Evolutionary conservation across 2,888 invertebrate genomes (phyloP).

Genomic region (Zelleria hepariella): DNA sequence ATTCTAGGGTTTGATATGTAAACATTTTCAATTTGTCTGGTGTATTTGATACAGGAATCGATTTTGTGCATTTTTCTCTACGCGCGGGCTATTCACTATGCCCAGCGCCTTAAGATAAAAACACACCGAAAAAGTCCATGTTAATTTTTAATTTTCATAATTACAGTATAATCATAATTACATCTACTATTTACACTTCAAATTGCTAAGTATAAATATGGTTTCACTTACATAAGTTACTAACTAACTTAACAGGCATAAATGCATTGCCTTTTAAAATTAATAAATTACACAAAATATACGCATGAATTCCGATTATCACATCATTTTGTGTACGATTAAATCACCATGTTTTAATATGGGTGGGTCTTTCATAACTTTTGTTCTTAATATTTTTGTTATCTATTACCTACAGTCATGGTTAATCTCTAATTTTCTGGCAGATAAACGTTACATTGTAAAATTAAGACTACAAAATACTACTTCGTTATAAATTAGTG

Average conservation of each 20-base stretch:
- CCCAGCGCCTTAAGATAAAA: conserved; percentile 8
- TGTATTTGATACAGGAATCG: no score
- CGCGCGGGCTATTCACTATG: no score
- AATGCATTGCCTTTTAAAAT: conserved; percentile 40
- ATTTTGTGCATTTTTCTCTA: no score
- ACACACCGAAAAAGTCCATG: conserved; percentile 16
- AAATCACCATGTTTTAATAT: conserved; percentile 14
- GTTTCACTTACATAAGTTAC: conserved; percentile 35
- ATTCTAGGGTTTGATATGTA: no score
- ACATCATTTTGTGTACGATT: conserved; percentile 59
- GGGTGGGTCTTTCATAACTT: conserved; percentile 27
- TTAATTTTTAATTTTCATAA: conserved; percentile 37
- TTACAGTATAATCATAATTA: conserved; percentile 62
- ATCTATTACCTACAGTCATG: conserved; percentile 29
- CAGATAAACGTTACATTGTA: conserved; percentile 21
- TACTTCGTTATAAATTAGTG: neutral
- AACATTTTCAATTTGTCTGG: no score
- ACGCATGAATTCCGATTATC: conserved; percentile 47
- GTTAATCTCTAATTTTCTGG: conserved; percentile 42
- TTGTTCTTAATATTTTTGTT: conserved; percentile 14
- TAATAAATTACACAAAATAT: conserved; percentile 40
- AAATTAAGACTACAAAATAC: neutral
- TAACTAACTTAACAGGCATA: conserved; percentile 32
- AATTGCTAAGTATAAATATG: conserved; percentile 45
- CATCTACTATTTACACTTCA: conserved; percentile 60